Evolutionary conservation across 2,797 vertebrate genomes (phyloP), one percentile per base, ranked within the genome.

Genomic region (Limosa lapponica): DNA sequence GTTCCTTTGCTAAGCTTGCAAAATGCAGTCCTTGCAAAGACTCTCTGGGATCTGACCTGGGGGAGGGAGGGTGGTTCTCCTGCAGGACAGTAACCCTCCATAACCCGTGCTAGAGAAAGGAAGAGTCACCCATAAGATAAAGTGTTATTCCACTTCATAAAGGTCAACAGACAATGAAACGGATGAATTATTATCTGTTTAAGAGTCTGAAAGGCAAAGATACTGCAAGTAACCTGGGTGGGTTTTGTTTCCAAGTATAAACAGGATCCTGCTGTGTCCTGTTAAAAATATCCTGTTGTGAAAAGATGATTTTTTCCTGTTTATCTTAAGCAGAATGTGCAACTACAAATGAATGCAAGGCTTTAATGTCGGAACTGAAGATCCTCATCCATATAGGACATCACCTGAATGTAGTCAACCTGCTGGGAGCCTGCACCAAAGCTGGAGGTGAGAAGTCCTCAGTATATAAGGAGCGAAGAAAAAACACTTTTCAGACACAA

Each of bases 301-400:
- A 95, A 75, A 96, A 97, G 87, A 94, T 87, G 65, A 54, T 74
- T 93, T 96, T 96, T 97, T 97, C 97, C 95, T 97, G 93, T 97
- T 98, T 98, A 95, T 97, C 72, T 96, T 81, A 97, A 97, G 96
- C 97, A 99, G 99, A 98, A 85, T 99, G 99, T 70, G 99, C 99
- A 69, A 99, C 99, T 6, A 99, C 98, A 61, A 99, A 99, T 4
- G 99, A 99, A 95, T 98, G 99, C 67, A 99, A 99, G 96, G 99
- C 99, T 90, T 98, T 99, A 91, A 99, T 99, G 99, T 99, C 99
- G 8, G 99, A 99, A 95, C 97, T 99, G 95, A 99, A 99, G 98
- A 99, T 99, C 93, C 98, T 99, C 93, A 99, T 99, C 95, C 99
- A 99, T 81, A 99, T 99, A n/a, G 99, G 99, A 36, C 98, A 99